Percentiles rank a stretch among this genome's conserved stretches.
Evolutionary conservation across 2,113 vertebrate genomes (phyloP).

Genomic region (Andinoacara biseriatus): DNA sequence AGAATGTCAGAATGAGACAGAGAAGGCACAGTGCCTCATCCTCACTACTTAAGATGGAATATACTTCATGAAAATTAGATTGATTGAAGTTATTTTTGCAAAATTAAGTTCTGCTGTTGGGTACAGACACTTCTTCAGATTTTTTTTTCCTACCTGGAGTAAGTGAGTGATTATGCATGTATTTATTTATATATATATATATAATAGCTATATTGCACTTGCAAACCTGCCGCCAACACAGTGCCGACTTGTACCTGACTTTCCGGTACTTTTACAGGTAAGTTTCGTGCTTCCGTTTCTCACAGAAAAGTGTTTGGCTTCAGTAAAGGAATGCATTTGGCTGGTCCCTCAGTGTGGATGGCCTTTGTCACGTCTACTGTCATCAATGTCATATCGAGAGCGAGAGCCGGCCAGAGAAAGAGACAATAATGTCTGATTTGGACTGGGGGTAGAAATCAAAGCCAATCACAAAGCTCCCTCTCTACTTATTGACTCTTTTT

Average conservation of each 20-base stretch:
- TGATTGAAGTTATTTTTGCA: no score
- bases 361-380: conserved; percentile 42
- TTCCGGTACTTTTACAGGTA: neutral
- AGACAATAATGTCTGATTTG: conserved; percentile 79
- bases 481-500: conserved; percentile 81
- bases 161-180: no score
- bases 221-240: neutral
- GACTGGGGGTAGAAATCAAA: conserved; percentile 82
- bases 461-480: conserved; percentile 81
- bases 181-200: no score
- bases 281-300: neutral
- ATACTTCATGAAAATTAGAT: no score
- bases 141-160: no score
- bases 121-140: no score
- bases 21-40: no score
- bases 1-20: neutral
- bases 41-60: no score
- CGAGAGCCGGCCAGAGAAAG: conserved; percentile 45
- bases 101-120: no score
- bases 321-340: conserved; percentile 17
- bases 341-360: conserved; percentile 1
- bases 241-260: neutral
- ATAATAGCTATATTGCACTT: no score
- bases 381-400: conserved; percentile 76
- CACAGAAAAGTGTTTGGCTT: neutral